Evolutionary conservation across 2,113 vertebrate genomes (phyloP).

Genomic region (Petroica traversi): DNA sequence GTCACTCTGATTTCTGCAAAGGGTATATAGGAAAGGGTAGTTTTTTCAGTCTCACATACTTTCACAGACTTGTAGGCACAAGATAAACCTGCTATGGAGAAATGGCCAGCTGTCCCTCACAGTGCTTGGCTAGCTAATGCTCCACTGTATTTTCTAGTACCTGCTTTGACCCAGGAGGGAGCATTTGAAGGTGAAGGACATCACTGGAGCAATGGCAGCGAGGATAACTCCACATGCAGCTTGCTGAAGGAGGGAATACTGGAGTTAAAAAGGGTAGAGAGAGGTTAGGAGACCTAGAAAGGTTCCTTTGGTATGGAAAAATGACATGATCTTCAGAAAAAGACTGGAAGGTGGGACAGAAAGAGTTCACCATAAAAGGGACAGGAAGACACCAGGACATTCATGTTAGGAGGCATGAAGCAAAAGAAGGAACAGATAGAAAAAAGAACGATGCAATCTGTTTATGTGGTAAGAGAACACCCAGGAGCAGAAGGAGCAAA

Average conservation of each 20-base stretch:
- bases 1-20: not conserved
- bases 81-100: not conserved
- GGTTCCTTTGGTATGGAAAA: not conserved
- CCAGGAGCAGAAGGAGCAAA: not conserved
- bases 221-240: not conserved
- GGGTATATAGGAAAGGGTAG: not conserved
- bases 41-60: not conserved
- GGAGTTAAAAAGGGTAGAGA: not conserved
- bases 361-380: not conserved
- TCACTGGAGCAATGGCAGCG: accelerated
- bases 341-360: not conserved
- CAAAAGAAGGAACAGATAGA: accelerated
- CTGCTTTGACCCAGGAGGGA: not conserved
- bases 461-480: not conserved
- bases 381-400: not conserved
- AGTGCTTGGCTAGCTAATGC: not conserved
- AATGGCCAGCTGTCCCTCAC: not conserved
- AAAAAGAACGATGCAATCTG: not conserved
- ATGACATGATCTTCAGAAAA: not conserved
- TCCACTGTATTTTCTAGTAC: not conserved
- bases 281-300: not conserved
- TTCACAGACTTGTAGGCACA: not conserved
- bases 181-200: not conserved
- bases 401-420: not conserved
- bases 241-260: not conserved